Conservation (phyloP, 2,888 invertebrate genomes). For the Lingula anatina region DNA sequence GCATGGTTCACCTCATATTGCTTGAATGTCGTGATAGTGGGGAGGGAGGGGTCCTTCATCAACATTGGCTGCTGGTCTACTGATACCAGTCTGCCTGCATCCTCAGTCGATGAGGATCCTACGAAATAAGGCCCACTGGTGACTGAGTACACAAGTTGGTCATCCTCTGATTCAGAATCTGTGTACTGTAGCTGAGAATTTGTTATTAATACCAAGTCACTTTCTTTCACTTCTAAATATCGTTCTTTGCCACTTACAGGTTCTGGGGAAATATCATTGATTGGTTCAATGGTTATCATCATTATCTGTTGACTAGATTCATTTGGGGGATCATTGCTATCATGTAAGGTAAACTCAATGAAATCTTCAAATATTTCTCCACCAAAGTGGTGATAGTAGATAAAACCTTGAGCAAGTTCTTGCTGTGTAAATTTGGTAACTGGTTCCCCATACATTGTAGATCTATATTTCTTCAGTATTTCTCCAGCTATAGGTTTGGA, state of each 20-base stretch:
- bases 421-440: conserved; percentile 43
- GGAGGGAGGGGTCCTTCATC: conserved; percentile 24
- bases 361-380: conserved; percentile 36
- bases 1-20: conserved; percentile 47
- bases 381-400: conserved; percentile 48
- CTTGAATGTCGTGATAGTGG: conserved; percentile 36
- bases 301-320: conserved; percentile 39
- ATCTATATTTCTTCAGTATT: conserved; percentile 32
- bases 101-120: conserved; percentile 35
- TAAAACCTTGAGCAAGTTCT: conserved; percentile 43
- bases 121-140: conserved; percentile 46
- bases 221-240: conserved; percentile 39
- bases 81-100: conserved; percentile 44
- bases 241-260: conserved; percentile 32
- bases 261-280: conserved; percentile 46
- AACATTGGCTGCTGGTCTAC: conserved; percentile 34
- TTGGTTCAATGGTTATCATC: conserved; percentile 36
- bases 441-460: conserved; percentile 33
- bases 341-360: conserved; percentile 41
- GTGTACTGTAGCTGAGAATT: conserved; percentile 41
- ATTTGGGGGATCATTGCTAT: conserved; percentile 46
- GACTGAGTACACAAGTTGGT: conserved; percentile 41
- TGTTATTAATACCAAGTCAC: conserved; percentile 39
- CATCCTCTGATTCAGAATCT: conserved; percentile 39
- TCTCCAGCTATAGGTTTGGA: conserved; percentile 41